These are phyloP conservation scores for Turritopsis rubra DNA, from an alignment of 30 jellyfish, hydroid and myxozoan species.

Conservation along the genomic window DNA sequence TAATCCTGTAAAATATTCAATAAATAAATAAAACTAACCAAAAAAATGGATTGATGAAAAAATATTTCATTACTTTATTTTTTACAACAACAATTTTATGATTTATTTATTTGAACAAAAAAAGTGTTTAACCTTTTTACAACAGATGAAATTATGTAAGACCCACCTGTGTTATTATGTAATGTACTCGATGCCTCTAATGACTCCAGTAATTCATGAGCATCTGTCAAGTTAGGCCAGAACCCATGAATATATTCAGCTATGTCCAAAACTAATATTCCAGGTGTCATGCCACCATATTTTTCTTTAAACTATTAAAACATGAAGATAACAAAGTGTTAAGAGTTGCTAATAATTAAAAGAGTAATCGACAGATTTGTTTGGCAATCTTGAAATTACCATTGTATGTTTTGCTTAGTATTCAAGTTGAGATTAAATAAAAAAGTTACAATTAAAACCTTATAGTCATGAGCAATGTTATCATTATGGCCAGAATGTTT, in stretches of 20 bases:
- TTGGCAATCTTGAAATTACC: no score
- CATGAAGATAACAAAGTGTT: no score
- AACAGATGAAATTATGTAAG: no score
- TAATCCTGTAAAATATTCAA: no score
- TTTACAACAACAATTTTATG: not conserved
- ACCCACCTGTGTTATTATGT: constrained; percentile 19
- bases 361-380: not conserved
- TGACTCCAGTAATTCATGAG: constrained; percentile 27
- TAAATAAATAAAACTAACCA: no score
- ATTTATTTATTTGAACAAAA: not conserved
- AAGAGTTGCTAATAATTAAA: no score
- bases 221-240: constrained; percentile 39
- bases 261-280: constrained; percentile 27
- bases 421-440: no score
- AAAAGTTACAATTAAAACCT: no score
- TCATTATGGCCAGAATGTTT: no score
- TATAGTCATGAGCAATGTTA: no score
- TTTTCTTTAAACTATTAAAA: constrained; percentile 12
- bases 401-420: no score
- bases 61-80: no score
- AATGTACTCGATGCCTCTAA: not conserved
- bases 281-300: constrained; percentile 28
- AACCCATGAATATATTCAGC: constrained; percentile 28
- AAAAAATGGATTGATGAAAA: not conserved
- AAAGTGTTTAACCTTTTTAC: not conserved